phyloP scores from a whole-genome alignment of 1,140 invertebrate species.

The Leucophenga varia region DNA sequence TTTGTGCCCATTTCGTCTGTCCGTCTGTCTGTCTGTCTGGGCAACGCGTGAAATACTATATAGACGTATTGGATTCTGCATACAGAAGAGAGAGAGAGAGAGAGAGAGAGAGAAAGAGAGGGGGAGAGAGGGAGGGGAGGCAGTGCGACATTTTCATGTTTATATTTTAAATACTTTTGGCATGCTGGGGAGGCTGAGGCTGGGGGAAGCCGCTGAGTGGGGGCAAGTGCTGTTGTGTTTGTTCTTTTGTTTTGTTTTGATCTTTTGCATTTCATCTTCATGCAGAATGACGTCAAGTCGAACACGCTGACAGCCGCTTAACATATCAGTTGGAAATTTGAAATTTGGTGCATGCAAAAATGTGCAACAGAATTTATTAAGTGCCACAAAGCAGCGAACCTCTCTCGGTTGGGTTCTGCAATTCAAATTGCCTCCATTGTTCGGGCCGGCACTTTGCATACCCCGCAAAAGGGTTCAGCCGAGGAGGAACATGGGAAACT shows the following conservation, averaged over 20 bases:
- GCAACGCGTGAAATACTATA: conserved; percentile 46
- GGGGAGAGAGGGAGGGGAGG: no score
- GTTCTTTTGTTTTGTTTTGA: neutral
- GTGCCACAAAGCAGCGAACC: conserved; percentile 27
- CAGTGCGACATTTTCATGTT: no score
- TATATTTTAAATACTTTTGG: no score
- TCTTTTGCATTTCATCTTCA: conserved; percentile 32
- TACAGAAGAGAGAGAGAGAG: no score
- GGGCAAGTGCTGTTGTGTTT: no score
- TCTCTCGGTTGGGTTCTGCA: conserved; percentile 43
- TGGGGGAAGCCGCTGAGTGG: no score
- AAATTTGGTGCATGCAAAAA: no score
- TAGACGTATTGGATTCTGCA: conserved; percentile 51
- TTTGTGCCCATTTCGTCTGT: conserved; percentile 33
- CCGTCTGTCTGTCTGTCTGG: conserved; percentile 20
- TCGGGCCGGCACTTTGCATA: conserved; percentile 47
- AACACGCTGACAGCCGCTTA: conserved; percentile 46
- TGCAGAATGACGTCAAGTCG: conserved; percentile 44
- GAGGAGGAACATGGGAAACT: no score
- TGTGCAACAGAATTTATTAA: conserved; percentile 52
- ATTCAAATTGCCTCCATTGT: conserved; percentile 48
- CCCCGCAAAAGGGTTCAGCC: no score
- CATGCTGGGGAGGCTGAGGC: no score
- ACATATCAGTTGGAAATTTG: conserved; percentile 49
- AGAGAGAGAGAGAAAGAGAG: no score